phyloP scores from a whole-genome alignment of 2,113 vertebrate species.

The Phrynosoma blainvillii region DNA sequence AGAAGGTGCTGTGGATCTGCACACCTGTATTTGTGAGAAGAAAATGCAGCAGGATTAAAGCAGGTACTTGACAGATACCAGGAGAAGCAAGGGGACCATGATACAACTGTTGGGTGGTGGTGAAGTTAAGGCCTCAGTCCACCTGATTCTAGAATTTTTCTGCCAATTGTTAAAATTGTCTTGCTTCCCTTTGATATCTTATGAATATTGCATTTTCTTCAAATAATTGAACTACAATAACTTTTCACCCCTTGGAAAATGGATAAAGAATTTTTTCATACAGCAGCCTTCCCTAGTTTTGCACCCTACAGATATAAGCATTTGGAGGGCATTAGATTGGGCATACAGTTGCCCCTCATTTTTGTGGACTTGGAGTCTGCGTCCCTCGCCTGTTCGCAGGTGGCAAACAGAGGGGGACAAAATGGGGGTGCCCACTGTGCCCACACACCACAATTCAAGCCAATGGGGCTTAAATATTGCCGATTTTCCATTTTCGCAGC shows the following conservation, averaged over 20 bases:
- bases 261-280: background rate
- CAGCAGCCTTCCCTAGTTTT: no score
- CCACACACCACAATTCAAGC: no score
- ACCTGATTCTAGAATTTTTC: background rate
- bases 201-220: background rate
- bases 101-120: background rate
- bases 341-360: no score
- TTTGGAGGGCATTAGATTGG: no score
- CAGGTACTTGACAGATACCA: background rate
- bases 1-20: fast-evolving
- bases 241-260: background rate
- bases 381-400: no score
- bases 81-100: background rate
- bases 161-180: background rate
- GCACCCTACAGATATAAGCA: no score
- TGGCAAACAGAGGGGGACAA: no score
- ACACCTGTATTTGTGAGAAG: slow-evolving; percentile 59
- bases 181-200: background rate
- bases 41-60: background rate
- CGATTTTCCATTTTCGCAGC: no score
- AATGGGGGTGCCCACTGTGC: no score
- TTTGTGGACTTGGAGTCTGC: no score
- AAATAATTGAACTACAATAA: background rate
- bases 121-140: background rate
- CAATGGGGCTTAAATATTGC: no score